phyloP scores from a whole-genome alignment of 30 jellyfish, hydroid and myxozoan species.

The Nemopilema nomurai region DNA sequence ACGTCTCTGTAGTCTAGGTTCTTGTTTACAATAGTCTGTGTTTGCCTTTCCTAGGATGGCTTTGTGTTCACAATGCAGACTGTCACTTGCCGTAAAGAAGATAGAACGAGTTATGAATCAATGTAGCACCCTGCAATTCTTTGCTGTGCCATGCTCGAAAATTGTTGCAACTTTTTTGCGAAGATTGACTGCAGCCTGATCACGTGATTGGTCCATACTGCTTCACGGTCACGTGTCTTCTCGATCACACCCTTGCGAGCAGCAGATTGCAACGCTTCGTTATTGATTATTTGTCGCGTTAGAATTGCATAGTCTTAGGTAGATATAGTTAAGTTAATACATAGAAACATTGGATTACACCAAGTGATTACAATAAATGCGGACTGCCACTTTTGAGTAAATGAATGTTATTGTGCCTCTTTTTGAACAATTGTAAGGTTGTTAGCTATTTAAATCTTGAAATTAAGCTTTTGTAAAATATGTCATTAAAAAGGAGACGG shows the following conservation, averaged over 20 bases:
- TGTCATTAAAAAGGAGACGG: neutral
- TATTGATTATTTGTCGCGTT: neutral
- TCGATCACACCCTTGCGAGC: neutral
- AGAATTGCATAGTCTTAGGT: neutral
- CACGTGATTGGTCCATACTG: neutral
- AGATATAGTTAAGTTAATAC: neutral
- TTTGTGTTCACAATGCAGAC: conserved; percentile 88
- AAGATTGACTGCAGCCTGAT: neutral
- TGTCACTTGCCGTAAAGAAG: conserved; percentile 78
- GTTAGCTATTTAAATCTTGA: neutral
- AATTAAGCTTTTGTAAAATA: neutral
- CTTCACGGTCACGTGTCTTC: neutral
- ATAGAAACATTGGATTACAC: neutral
- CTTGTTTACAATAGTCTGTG: neutral
- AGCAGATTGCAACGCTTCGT: neutral
- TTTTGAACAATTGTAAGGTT: neutral
- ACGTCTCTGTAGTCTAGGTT: neutral
- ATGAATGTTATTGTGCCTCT: neutral
- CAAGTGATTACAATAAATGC: neutral
- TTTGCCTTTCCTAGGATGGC: conserved; percentile 75
- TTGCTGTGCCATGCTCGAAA: neutral
- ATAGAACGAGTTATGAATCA: conserved; percentile 59
- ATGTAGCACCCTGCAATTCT: conserved; percentile 16
- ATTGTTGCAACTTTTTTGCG: neutral
- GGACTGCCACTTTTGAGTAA: neutral